phyloP scores from a whole-genome alignment of 2,888 invertebrate genomes.

The Timandra comae region DNA sequence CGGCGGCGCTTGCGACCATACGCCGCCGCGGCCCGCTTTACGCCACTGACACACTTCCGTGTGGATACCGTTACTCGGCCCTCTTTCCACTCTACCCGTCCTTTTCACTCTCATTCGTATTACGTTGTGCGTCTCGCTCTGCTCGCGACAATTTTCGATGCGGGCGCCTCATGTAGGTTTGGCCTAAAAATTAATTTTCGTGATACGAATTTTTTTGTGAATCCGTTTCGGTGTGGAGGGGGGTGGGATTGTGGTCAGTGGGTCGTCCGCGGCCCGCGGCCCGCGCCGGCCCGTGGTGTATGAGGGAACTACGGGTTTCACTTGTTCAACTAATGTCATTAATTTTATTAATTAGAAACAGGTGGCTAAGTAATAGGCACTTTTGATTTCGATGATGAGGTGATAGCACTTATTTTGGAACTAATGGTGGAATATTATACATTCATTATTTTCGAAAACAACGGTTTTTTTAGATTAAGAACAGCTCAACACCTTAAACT shows the following conservation, averaged over 20 bases:
- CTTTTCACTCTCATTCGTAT: constrained; percentile 67
- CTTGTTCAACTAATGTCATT: constrained; percentile 1
- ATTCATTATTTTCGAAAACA: no score
- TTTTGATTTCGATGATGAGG: no score
- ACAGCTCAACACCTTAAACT: no score
- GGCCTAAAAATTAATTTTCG: constrained; percentile 69
- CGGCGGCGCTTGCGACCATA: constrained; percentile 47
- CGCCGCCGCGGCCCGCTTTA: constrained; percentile 44
- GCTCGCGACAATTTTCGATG: constrained; percentile 72
- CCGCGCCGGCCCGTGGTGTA: constrained; percentile 5
- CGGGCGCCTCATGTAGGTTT: constrained; percentile 67
- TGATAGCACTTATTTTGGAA: no score
- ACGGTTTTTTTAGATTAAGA: no score
- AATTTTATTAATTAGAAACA: no score
- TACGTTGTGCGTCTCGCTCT: constrained; percentile 49
- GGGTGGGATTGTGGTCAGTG: constrained; percentile 46
- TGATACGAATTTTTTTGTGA: constrained; percentile 64
- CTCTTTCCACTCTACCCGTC: constrained; percentile 56
- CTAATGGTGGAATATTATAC: no score
- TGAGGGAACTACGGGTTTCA: no score
- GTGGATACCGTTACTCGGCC: constrained; percentile 72
- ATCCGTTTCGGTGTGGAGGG: constrained; percentile 35
- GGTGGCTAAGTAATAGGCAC: no score
- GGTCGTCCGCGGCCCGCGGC: constrained; percentile 44
- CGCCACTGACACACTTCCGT: constrained; percentile 76